Conservation (phyloP, 2,888 invertebrate species). For the Julus scanicus region DNA sequence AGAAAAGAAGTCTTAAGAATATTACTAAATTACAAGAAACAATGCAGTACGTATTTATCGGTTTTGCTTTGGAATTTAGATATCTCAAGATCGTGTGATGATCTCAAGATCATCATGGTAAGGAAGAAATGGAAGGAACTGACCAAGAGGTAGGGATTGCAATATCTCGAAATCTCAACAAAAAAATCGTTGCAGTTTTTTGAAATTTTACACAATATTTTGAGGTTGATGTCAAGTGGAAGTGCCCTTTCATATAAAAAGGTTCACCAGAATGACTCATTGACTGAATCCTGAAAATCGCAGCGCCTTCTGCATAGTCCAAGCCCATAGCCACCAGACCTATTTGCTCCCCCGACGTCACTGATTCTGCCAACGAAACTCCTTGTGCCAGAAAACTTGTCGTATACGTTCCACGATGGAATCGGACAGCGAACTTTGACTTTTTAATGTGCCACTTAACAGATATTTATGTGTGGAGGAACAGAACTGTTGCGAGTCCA, state of each 20-base stretch:
- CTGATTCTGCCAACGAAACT: conserved; percentile 27
- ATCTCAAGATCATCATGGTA: no score
- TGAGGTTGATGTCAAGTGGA: neutral
- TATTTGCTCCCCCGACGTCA: neutral
- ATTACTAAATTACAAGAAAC: no score
- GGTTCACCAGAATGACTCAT: neutral
- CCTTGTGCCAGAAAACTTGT: conserved; percentile 30
- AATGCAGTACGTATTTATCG: no score
- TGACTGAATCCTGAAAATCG: neutral
- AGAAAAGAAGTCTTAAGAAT: no score
- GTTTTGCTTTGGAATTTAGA: no score
- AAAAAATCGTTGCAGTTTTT: no score
- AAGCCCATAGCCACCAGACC: neutral
- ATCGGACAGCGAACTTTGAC: conserved; percentile 9
- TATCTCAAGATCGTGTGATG: no score
- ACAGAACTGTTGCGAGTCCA: neutral
- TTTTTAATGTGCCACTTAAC: neutral
- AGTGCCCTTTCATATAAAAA: neutral
- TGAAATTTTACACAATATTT: no score
- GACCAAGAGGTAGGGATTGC: no score
- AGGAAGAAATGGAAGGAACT: no score
- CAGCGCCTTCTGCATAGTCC: neutral
- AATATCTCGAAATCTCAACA: no score
- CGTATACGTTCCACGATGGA: conserved; percentile 29
- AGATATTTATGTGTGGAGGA: conserved; percentile 5